Base-by-base conservation (phyloP, 1,140 invertebrate species). In the Pogonus chalceus region DNA sequence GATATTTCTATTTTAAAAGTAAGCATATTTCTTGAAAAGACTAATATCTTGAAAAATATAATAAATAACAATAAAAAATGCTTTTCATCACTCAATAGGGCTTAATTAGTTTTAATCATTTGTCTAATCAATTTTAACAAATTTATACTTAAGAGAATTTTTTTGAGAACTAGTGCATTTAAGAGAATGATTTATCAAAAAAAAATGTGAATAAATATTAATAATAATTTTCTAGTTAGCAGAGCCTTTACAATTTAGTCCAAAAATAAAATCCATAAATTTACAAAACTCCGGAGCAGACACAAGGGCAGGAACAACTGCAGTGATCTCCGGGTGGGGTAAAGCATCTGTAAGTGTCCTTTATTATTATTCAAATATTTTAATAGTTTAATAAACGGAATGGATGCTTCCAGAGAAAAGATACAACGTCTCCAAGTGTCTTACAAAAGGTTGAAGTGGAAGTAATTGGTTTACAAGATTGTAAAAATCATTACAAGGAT, bases 1-100 rank as follows among this genome's bases (percentile, higher is more conserved):
- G 53, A 54, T 50, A 37, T 54, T 49, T 54, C 53, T 9, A 37
- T 54, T 54, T 20, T 54, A 22, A 54, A 54, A 20, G 52, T 54
- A 31, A 14, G 14, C n/a, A n/a, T n/a, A n/a, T n/a, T n/a, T n/a
- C n/a, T n/a, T n/a, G n/a, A n/a, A n/a, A n/a, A n/a, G n/a, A n/a
- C n/a, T n/a, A n/a, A n/a, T n/a, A n/a, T n/a, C n/a, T n/a, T n/a
- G n/a, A n/a, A n/a, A n/a, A n/a, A n/a, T n/a, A n/a, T n/a, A n/a
- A n/a, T n/a, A n/a, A n/a, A n/a, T n/a, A n/a, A n/a, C n/a, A n/a
- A n/a, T n/a, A n/a, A n/a, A n/a, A n/a, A n/a, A n/a, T n/a, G n/a
- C n/a, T n/a, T n/a, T n/a, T n/a, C n/a, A n/a, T n/a, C n/a, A n/a
- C n/a, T n/a, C n/a, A n/a, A n/a, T n/a, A n/a, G n/a, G n/a, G n/a